Conservation (phyloP, 2,113 vertebrate species). For the Oreocharis arfaki region DNA sequence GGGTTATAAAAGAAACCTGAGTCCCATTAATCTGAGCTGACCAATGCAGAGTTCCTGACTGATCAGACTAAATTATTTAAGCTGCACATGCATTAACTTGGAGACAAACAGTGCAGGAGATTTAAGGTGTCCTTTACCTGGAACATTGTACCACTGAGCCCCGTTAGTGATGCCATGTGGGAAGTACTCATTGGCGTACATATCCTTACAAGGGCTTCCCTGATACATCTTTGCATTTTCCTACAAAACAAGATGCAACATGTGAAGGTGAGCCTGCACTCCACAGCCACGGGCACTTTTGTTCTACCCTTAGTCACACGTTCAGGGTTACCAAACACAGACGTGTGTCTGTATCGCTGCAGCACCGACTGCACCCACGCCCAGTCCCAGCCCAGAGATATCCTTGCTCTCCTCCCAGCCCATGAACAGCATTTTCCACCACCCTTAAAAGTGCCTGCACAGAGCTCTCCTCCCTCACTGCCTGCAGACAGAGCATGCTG, state of each 20-base stretch:
- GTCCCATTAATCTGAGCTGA: not conserved
- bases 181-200: conserved; percentile 86
- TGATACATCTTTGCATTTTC: conserved; percentile 88
- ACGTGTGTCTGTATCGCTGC: not conserved
- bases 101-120: not conserved
- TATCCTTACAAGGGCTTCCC: conserved; percentile 86
- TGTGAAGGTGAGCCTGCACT: not conserved
- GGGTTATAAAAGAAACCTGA: not conserved
- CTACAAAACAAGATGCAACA: conserved; percentile 61
- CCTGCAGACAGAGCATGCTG: not conserved
- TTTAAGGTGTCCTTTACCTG: conserved; percentile 76
- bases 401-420: not conserved
- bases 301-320: not conserved
- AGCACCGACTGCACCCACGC: not conserved
- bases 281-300: not conserved
- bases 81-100: not conserved
- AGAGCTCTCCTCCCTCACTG: not conserved
- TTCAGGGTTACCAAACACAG: not conserved
- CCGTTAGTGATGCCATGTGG: conserved; percentile 93
- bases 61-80: not conserved
- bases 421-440: not conserved
- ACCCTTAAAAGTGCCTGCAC: not conserved
- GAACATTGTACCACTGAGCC: conserved; percentile 94
- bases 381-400: not conserved
- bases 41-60: not conserved